phyloP scores from a whole-genome alignment of 2,113 vertebrate species.

The Rutilus rutilus region DNA sequence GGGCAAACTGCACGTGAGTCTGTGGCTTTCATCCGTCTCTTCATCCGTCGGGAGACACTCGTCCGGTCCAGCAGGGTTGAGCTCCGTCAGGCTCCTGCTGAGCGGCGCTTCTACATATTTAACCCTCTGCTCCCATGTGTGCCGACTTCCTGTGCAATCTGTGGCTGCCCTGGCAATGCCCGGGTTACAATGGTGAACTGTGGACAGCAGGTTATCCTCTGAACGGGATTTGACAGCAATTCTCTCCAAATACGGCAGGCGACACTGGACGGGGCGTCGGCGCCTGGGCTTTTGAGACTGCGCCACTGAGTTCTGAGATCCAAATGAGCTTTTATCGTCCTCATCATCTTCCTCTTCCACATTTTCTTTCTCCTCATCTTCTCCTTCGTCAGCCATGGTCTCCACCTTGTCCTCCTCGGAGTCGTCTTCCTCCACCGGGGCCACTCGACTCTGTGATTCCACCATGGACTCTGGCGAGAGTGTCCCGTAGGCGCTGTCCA shows the following conservation, averaged over 20 bases:
- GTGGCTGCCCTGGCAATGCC: not conserved
- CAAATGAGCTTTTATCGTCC: conserved; percentile 57
- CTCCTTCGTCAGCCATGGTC: conserved; percentile 16
- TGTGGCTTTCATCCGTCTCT: conserved; percentile 18
- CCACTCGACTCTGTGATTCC: conserved; percentile 62
- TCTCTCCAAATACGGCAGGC: conserved; percentile 66
- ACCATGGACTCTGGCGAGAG: conserved; percentile 85
- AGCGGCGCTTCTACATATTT: conserved; percentile 61
- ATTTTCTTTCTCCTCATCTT: conserved; percentile 63
- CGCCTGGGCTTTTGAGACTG: conserved; percentile 79
- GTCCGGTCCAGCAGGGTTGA: conserved; percentile 56
- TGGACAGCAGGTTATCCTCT: conserved; percentile 86
- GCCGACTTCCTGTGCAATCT: conserved; percentile 3
- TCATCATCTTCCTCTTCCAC: conserved; percentile 63
- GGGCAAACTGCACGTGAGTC: conserved; percentile 53
- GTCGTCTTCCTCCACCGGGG: conserved; percentile 67
- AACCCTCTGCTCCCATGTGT: not conserved
- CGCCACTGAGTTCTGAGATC: conserved; percentile 64
- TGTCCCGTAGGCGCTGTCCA: conserved; percentile 94
- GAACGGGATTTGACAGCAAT: conserved; percentile 83
- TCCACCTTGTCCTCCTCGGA: conserved; percentile 57
- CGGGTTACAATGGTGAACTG: not conserved
- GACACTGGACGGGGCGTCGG: conserved; percentile 79
- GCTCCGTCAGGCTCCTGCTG: conserved; percentile 83
- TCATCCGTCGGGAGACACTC: conserved; percentile 15